A percentile compares a stretch with the other conserved stretches of the same genome.
Conservation (phyloP, 2,113 vertebrate species). For the Centropus unirufus region DNA sequence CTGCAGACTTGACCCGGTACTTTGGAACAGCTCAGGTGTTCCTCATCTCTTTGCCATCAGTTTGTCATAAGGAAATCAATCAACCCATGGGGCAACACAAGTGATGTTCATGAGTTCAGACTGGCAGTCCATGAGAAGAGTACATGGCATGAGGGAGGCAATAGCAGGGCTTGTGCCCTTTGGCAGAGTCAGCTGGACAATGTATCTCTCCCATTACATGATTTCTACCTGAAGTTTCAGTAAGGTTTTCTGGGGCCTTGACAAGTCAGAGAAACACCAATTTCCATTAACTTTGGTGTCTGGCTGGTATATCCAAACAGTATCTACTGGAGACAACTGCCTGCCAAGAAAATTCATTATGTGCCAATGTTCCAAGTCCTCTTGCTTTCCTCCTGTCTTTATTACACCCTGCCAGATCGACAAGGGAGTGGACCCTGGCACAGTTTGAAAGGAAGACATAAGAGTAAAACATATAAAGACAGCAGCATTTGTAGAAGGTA, state of each 20-base stretch:
- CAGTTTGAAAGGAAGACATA: not conserved
- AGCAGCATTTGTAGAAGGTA: not conserved
- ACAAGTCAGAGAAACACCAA: not conserved
- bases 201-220: not conserved
- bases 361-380: not conserved
- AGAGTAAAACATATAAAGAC: not conserved
- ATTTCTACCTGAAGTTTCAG: not conserved
- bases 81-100: not conserved
- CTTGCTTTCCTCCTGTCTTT: not conserved
- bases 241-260: not conserved
- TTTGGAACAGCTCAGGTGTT: not conserved
- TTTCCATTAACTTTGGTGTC: not conserved
- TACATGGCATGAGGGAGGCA: not conserved
- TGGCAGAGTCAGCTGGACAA: not conserved
- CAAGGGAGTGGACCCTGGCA: not conserved
- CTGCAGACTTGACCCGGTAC: not conserved
- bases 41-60: not conserved
- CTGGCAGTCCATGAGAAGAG: not conserved
- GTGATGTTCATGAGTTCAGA: not conserved
- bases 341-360: not conserved
- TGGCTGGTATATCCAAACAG: not conserved
- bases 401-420: accelerated
- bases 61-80: not conserved
- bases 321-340: not conserved
- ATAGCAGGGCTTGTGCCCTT: not conserved